Evolutionary conservation across 1,140 invertebrate species (phyloP), one percentile per base, ranked within the genome.

Genomic region (Drosophila leontia): DNA sequence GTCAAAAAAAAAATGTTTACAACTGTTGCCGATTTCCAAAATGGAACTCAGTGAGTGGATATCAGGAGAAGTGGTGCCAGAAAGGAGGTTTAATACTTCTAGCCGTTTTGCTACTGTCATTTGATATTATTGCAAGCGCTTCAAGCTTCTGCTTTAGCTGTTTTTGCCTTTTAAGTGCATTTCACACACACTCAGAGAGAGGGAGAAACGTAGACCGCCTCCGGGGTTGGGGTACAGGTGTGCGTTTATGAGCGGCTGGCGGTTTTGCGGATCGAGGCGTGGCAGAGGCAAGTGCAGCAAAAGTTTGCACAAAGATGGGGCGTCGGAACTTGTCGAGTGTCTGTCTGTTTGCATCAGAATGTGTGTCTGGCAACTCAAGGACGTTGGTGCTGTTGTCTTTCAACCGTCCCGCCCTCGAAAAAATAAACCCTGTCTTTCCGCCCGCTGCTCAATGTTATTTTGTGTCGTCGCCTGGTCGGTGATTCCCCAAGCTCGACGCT

Each of bases 41-140:
- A 39, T 39, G 19, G 7, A 34, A 39, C 32, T 35, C 17, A 5
- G 7, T 19, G 7, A 17, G n/a, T 3, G 3, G 50, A 35, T 35
- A 5, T 53, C 17, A 4, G 5, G 34, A 9, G 34, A 13, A 23
- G 12, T 1, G 32, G 4, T 17, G 17, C 9, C 32, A 15, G 6
- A 50, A 51, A 55, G 34, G 19, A 39, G 32, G 3, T 19, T 35
- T 35, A 34, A 26, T 65, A 51, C 39, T 34, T 37, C 34, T 29
- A 34, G 47, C 3, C 11, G 42, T 50, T 39, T 58, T 45, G 35
- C 47, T 47, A 44, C 60, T 76, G 78, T 75, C 74, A 82, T 78
- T 82, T 74, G 63, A 78, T 82, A 78, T 82, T 75, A 78, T 82
- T 69, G 55, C 60, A 41, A 62, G 62, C 47, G 63, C 4, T 44